Percentiles rank a stretch among this genome's conserved stretches.
Conservation (phyloP, 1,140 invertebrate species). For the Parapsyche elsis region DNA sequence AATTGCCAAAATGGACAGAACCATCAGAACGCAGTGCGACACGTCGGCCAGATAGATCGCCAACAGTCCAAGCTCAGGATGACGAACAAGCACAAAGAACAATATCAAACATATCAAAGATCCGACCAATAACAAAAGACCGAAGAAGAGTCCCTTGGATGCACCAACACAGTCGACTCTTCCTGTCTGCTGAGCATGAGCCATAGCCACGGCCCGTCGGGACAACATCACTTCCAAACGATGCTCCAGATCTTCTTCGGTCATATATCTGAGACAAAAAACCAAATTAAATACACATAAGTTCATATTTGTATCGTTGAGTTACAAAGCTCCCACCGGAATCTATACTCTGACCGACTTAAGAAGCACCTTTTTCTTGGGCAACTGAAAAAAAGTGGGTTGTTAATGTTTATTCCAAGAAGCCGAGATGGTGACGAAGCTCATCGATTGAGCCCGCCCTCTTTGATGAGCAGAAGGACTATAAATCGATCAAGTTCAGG, state of each 20-base stretch:
- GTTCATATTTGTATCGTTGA: too few species aligned
- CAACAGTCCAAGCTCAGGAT: conserved; percentile 80
- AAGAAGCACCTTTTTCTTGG: too few species aligned
- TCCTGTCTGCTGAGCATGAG: conserved; percentile 80
- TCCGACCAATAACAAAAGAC: conserved; percentile 88
- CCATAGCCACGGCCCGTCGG: conserved; percentile 82
- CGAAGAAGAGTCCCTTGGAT: conserved; percentile 94
- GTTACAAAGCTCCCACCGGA: too few species aligned
- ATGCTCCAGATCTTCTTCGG: conserved; percentile 86
- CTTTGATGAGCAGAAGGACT: too few species aligned
- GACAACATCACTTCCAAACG: conserved; percentile 86
- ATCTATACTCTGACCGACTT: too few species aligned
- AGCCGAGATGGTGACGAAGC: too few species aligned
- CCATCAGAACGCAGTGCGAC: conserved; percentile 89
- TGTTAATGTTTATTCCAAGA: too few species aligned
- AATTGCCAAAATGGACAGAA: conserved; percentile 87
- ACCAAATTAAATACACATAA: neutral
- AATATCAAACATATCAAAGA: conserved; percentile 92
- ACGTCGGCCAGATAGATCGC: conserved; percentile 92
- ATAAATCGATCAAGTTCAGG: too few species aligned
- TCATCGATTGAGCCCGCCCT: too few species aligned
- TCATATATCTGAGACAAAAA: conserved; percentile 72
- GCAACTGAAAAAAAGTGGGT: too few species aligned
- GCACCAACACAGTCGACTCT: conserved; percentile 92
- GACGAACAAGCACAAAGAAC: conserved; percentile 92